Conservation (phyloP, 2,888 invertebrate genomes). For the Limnephilus auricula region DNA sequence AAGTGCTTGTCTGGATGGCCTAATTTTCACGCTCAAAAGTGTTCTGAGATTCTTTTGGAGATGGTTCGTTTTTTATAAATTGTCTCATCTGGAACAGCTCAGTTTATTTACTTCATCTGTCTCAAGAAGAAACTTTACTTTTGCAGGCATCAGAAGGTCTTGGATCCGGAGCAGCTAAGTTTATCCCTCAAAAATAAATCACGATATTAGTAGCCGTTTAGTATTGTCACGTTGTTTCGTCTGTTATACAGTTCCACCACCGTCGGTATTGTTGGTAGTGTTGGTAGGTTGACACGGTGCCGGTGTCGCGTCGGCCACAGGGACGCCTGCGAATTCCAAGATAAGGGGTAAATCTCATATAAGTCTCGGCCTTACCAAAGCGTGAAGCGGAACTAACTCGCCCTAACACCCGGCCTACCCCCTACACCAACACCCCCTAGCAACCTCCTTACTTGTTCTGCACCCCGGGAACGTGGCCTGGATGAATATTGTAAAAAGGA, state of each 20-base stretch:
- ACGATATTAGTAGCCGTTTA: background rate
- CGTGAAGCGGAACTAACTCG: constrained; percentile 65
- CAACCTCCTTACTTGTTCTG: constrained; percentile 27
- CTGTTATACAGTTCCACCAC: constrained; percentile 1
- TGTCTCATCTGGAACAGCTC: too few species aligned
- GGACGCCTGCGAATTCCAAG: constrained; percentile 54
- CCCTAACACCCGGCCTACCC: constrained; percentile 43
- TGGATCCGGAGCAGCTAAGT: too few species aligned
- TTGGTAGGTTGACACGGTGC: constrained; percentile 7
- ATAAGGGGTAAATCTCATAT: constrained; percentile 64
- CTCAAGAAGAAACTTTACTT: too few species aligned
- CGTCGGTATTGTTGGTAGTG: background rate
- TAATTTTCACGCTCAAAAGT: too few species aligned
- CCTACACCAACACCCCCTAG: background rate
- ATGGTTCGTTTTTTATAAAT: too few species aligned
- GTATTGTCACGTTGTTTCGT: background rate
- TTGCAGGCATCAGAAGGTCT: too few species aligned
- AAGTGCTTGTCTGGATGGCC: too few species aligned
- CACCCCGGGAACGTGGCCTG: constrained; percentile 18
- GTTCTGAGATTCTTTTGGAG: too few species aligned
- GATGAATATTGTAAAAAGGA: background rate
- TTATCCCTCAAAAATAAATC: too few species aligned
- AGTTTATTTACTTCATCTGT: too few species aligned
- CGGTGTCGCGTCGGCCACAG: constrained; percentile 26
- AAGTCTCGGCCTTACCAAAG: constrained; percentile 58